Percentiles rank a stretch among this genome's conserved stretches.
phyloP scores from a whole-genome alignment of 1,140 invertebrate genomes.

The Scaptomyza graminum region DNA sequence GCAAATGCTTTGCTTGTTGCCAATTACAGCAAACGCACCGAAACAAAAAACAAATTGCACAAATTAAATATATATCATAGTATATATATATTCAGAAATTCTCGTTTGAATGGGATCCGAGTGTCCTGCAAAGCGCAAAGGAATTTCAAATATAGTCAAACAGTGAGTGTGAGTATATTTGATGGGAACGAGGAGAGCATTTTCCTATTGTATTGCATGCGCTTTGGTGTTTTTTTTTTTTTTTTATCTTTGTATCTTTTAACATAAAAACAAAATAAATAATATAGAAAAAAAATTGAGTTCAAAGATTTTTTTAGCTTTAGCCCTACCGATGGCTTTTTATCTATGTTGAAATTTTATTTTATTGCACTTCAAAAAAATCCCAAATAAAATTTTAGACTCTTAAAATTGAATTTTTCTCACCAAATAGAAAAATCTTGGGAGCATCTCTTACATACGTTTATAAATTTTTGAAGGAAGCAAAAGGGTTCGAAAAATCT shows the following conservation, averaged over 20 bases:
- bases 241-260: background rate
- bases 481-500: too few relatives aligned
- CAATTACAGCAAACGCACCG: slow-evolving; percentile 60
- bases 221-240: background rate
- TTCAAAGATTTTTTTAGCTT: too few relatives aligned
- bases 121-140: slow-evolving; percentile 15
- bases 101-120: slow-evolving; percentile 16
- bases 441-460: too few relatives aligned
- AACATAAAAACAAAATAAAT: background rate
- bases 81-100: slow-evolving; percentile 6
- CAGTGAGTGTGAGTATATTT: background rate
- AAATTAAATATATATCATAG: slow-evolving; percentile 14
- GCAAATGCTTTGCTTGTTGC: slow-evolving; percentile 60
- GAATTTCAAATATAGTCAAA: slow-evolving; percentile 7
- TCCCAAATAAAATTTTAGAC: too few relatives aligned
- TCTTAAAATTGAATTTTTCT: too few relatives aligned
- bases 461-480: too few relatives aligned
- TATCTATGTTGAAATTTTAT: too few relatives aligned
- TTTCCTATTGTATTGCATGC: background rate
- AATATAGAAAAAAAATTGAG: too few relatives aligned
- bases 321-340: too few relatives aligned
- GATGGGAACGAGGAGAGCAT: too few relatives aligned
- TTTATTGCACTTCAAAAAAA: too few relatives aligned
- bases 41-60: slow-evolving; percentile 19
- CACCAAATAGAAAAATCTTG: too few relatives aligned